Conservation (phyloP, 2,888 invertebrate species). For the Desoria tigrina region DNA sequence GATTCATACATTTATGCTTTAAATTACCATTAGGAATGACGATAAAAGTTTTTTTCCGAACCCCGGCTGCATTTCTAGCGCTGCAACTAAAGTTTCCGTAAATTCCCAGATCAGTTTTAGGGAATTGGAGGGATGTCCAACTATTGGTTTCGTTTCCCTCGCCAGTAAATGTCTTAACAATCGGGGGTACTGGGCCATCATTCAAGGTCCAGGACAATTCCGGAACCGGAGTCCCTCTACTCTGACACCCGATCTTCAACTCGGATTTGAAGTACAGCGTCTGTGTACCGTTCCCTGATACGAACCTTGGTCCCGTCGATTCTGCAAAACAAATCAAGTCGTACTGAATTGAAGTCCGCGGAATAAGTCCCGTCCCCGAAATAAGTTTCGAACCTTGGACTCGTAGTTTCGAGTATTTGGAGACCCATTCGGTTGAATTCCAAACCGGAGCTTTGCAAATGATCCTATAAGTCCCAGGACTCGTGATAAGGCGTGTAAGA, state of each 20-base stretch:
- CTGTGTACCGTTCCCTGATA: conserved; percentile 27
- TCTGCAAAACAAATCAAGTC: background rate
- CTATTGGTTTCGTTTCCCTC: conserved; percentile 28
- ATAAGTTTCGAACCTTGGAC: too few relatives aligned
- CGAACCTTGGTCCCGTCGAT: background rate
- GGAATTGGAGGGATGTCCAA: conserved; percentile 31
- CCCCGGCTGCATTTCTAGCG: conserved; percentile 34
- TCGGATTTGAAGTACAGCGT: conserved; percentile 29
- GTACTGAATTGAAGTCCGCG: too few relatives aligned
- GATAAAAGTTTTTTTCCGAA: conserved; percentile 25
- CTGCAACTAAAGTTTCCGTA: conserved; percentile 35
- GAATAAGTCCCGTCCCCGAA: too few relatives aligned
- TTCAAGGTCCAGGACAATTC: conserved; percentile 33
- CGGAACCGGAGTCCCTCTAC: conserved; percentile 35
- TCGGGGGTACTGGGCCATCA: conserved; percentile 30
- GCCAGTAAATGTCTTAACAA: conserved; percentile 28
- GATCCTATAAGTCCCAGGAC: conserved; percentile 28
- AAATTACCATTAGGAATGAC: conserved; percentile 32
- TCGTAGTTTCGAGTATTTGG: too few relatives aligned
- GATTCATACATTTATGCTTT: background rate
- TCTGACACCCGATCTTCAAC: conserved; percentile 30
- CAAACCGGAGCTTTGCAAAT: conserved; percentile 33
- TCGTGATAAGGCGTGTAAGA: background rate
- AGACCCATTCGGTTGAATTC: conserved; percentile 33
- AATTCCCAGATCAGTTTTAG: conserved; percentile 26